Conservation (phyloP, 2,888 invertebrate species). For the Cheilosia vulpina region DNA sequence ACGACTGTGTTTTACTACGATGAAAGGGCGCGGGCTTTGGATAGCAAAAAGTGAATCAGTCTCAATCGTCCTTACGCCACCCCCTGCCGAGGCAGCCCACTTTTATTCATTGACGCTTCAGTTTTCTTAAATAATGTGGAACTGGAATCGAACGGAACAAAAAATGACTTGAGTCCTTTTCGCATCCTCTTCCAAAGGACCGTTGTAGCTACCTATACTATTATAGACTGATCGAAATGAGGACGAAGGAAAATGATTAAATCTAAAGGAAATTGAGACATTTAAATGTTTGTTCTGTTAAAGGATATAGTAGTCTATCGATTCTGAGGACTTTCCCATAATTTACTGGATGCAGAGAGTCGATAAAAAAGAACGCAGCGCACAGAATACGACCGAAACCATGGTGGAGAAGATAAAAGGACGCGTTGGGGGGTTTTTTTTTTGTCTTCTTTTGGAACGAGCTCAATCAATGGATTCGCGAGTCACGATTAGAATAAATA, state of each 20-base stretch:
- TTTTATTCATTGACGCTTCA: constrained; percentile 44
- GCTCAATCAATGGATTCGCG: constrained; percentile 65
- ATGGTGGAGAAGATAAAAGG: constrained; percentile 3
- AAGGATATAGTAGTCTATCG: constrained; percentile 71
- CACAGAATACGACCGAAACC: not conserved
- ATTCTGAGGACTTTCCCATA: constrained; percentile 63
- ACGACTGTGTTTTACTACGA: constrained; percentile 2
- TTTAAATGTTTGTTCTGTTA: constrained; percentile 74
- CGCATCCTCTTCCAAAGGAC: constrained; percentile 12
- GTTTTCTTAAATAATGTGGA: constrained; percentile 63
- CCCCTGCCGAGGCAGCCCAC: not conserved
- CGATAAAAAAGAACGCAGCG: constrained; percentile 39
- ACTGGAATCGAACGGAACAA: constrained; percentile 40
- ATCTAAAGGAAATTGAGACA: constrained; percentile 76
- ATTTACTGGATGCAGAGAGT: constrained; percentile 62
- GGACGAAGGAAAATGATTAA: constrained; percentile 70
- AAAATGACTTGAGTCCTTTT: constrained; percentile 3
- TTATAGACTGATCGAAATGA: constrained; percentile 61
- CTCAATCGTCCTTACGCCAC: constrained; percentile 8
- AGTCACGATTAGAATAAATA: constrained; percentile 71
- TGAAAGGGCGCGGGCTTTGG: constrained; percentile 18
- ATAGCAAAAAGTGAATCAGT: constrained; percentile 63
- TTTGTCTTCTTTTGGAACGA: constrained; percentile 54
- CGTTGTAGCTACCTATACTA: constrained; percentile 2
- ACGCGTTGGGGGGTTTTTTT: not conserved